Evolutionary conservation across 2,113 vertebrate genomes (phyloP).

Genomic region (Lontra canadensis): DNA sequence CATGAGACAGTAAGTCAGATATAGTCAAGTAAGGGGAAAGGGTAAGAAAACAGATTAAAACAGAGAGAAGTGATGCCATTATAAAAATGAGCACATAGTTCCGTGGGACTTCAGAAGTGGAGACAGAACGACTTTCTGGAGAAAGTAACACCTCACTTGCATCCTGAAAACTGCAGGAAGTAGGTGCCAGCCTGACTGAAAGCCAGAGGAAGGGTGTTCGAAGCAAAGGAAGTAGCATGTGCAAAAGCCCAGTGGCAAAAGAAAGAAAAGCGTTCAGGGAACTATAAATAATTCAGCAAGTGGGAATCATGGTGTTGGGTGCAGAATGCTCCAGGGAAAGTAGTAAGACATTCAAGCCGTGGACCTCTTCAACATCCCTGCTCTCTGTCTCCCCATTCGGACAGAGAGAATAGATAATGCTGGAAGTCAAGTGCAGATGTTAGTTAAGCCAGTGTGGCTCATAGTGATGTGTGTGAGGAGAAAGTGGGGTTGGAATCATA

Average conservation of each 20-base stretch:
- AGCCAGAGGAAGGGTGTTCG: background rate
- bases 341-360: background rate
- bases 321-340: background rate
- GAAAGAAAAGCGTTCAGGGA: background rate
- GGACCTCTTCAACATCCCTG: background rate
- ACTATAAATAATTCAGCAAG: background rate
- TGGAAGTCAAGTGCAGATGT: background rate
- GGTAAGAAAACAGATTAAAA: constrained; percentile 34
- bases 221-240: background rate
- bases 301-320: background rate
- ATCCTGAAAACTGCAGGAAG: background rate
- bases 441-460: background rate
- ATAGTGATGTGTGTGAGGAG: background rate
- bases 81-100: background rate
- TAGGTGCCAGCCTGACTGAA: background rate
- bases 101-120: background rate
- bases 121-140: constrained; percentile 27
- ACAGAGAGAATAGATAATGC: background rate
- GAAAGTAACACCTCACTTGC: background rate
- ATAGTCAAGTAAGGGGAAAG: constrained; percentile 23
- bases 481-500: background rate
- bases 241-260: constrained; percentile 16
- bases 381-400: background rate
- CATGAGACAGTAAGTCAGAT: constrained; percentile 21
- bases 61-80: background rate